A percentile compares a stretch with the other conserved stretches of the same genome.
phyloP scores from a whole-genome alignment of 1,140 invertebrate genomes.

The Paramacrobiotus metropolitanus region DNA sequence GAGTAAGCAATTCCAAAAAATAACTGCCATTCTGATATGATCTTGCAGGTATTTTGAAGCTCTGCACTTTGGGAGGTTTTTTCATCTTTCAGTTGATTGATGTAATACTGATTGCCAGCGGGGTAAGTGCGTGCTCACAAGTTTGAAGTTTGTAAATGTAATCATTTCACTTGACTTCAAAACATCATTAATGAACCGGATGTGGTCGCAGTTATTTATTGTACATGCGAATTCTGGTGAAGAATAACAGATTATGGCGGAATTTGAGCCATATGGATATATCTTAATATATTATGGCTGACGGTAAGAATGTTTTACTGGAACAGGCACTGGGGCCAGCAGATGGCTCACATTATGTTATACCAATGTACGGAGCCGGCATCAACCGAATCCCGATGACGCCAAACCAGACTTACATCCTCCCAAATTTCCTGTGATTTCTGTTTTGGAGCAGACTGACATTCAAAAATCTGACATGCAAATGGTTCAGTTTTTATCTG shows the following conservation, averaged over 20 bases:
- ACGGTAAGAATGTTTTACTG: too few relatives aligned
- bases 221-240: background rate
- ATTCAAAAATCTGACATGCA: too few relatives aligned
- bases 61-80: slow-evolving; percentile 84
- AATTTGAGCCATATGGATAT: slow-evolving; percentile 6
- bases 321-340: slow-evolving; percentile 71
- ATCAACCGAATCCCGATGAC: too few relatives aligned
- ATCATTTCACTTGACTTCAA: background rate
- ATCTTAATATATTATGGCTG: slow-evolving; percentile 5
- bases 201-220: background rate
- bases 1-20: too few relatives aligned
- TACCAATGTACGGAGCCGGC: slow-evolving; percentile 76
- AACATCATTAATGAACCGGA: background rate
- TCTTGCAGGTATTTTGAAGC: slow-evolving; percentile 62
- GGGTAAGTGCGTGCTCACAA: slow-evolving; percentile 22
- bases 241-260: too few relatives aligned
- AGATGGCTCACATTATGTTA: slow-evolving; percentile 84
- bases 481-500: too few relatives aligned
- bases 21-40: too few relatives aligned
- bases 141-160: background rate
- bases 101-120: slow-evolving; percentile 77
- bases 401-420: too few relatives aligned
- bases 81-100: slow-evolving; percentile 82
- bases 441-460: too few relatives aligned
- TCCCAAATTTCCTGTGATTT: too few relatives aligned